A percentile compares a stretch with the other conserved stretches of the same genome.
phyloP scores from a whole-genome alignment of 2,113 vertebrate species.

The Istiophorus platypterus region DNA sequence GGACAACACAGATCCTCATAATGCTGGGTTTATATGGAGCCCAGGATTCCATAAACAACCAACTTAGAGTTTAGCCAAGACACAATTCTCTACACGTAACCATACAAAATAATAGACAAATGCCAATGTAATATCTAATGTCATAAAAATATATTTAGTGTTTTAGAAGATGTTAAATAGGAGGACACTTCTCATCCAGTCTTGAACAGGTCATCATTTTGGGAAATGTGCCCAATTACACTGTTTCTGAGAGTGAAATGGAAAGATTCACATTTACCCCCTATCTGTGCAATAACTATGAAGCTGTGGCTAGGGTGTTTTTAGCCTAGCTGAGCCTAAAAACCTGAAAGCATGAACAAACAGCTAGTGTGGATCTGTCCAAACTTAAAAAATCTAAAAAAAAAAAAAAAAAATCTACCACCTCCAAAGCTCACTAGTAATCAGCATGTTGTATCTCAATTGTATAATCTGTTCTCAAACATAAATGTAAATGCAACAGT shows the following conservation, averaged over 20 bases:
- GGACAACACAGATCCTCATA: slow-evolving; percentile 2
- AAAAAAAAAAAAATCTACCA: no score
- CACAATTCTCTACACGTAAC: slow-evolving; percentile 6
- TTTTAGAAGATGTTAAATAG: background rate
- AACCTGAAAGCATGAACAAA: background rate
- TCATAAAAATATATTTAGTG: background rate
- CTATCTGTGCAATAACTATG: no score
- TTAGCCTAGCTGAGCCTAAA: background rate
- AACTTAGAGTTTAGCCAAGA: slow-evolving; percentile 1
- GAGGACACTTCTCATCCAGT: background rate
- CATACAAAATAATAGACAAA: slow-evolving; percentile 35
- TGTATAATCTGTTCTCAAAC: background rate
- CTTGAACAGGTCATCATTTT: background rate
- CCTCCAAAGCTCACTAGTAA: no score
- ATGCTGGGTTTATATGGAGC: background rate
- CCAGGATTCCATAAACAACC: slow-evolving; percentile 1
- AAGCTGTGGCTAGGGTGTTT: no score
- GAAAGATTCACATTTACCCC: background rate
- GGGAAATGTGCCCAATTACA: background rate
- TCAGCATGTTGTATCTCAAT: background rate
- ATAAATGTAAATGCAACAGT: background rate
- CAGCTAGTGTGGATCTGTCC: background rate
- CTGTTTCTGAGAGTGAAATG: background rate
- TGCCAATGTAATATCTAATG: background rate
- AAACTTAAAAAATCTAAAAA: background rate